Base-by-base conservation (phyloP, 2,797 vertebrate species). In the Florisuga fusca region DNA sequence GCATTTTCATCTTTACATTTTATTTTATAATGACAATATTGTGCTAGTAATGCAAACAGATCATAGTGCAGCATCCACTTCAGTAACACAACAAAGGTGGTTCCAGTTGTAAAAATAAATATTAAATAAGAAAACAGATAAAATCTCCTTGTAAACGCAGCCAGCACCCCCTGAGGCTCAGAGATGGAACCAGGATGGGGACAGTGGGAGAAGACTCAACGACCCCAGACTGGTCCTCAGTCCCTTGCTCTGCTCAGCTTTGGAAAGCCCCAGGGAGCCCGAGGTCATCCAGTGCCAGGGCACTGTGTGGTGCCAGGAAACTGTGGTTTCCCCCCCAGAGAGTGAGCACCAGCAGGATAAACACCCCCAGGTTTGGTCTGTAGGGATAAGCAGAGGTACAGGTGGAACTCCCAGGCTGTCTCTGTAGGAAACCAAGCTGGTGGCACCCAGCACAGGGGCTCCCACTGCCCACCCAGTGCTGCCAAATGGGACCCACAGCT, bases 31-130 rank as follows among this genome's bases (percentile, higher is more conserved):
- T 22, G 50, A 84, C 73, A 80, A 75, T 46, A 46, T 90, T 78
- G 43, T 10, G 5, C 79, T 29, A 33, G 23, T 10, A 75, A 82
- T 45, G 82, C 92, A 91, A 95, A 93, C 0, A 26, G 94, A 59
- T 53, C 80, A 4, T 59, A 74, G 84, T 79, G 91, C 53, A 15
- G 89, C 12, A 1, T 94, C 92, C 58, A 13, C 84, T 57, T 82
- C 80, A 51, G 80, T 85, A 74, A 85, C 82, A 87, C 79, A 84
- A 87, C 22, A 4, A 94, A 96, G 92, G 64, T 92, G 91, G 90
- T 91, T 98, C 96, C 97, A 93, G 94, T 93, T 94, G 87, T 96
- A 95, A 95, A 91, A 96, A 96, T 93, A 98, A 97, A 97, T 95
- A 98, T 97, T 93, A 97, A 97, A 97, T 97, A 97, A 90, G 72